Evolutionary conservation across 2,797 vertebrate genomes (phyloP).

Genomic region (Botia kubotai): DNA sequence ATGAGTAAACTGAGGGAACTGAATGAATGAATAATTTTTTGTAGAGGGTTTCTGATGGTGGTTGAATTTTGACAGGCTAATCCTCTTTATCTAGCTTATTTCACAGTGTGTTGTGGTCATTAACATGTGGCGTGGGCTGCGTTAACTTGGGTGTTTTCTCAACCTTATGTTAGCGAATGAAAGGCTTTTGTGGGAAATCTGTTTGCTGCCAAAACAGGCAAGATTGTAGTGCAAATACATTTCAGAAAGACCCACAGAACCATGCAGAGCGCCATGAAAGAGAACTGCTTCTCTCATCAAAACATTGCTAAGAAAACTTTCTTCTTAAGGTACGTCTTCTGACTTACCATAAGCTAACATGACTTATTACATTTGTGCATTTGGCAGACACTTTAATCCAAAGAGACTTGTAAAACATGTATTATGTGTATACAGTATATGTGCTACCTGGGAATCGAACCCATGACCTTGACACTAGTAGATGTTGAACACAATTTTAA

Average conservation of each 20-base stretch:
- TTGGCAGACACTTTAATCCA: not conserved
- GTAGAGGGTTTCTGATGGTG: not conserved
- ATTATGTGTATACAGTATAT: no score
- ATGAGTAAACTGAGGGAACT: not conserved
- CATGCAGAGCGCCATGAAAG: not conserved
- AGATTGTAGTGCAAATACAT: not conserved
- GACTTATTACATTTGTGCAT: no score
- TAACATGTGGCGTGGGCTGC: not conserved
- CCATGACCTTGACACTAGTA: not conserved
- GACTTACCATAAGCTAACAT: not conserved
- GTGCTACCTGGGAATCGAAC: not conserved
- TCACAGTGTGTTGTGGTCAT: constrained; percentile 13
- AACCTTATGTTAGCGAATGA: constrained; percentile 5
- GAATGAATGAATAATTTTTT: not conserved
- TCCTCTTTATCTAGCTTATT: not conserved
- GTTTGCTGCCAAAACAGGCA: constrained; percentile 14
- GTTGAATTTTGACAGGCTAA: constrained; percentile 1
- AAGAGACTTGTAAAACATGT: not conserved
- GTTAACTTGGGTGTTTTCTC: constrained; percentile 10
- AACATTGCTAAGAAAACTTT: not conserved
- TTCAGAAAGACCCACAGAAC: not conserved
- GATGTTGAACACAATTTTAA: no score
- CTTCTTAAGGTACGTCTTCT: not conserved
- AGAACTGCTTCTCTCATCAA: not conserved
- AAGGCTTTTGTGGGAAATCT: not conserved